phyloP scores from a whole-genome alignment of 2,797 vertebrate genomes.

The Pteronotus mesoamericanus region DNA sequence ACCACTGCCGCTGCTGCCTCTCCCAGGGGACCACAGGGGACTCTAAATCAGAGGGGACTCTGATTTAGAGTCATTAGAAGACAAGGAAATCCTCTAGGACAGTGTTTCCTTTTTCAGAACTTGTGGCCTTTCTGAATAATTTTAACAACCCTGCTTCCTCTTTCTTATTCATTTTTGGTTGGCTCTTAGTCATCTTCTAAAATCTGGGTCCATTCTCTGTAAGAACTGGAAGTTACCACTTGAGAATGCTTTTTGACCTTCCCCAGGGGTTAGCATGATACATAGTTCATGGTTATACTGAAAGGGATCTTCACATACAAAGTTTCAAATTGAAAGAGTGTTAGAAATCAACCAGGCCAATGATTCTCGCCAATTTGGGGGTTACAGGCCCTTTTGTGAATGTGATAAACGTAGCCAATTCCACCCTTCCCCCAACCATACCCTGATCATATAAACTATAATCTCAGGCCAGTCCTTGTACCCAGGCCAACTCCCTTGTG shows the following conservation, averaged over 20 bases:
- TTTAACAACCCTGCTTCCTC: background rate
- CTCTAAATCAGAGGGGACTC: background rate
- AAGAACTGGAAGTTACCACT: background rate
- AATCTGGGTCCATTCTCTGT: background rate
- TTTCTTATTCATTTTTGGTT: background rate
- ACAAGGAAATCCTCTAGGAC: background rate
- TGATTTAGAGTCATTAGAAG: background rate
- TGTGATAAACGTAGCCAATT: background rate
- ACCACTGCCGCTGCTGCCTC: background rate
- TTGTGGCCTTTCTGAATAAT: background rate
- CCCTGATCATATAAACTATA: background rate
- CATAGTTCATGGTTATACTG: background rate
- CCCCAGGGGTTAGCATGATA: background rate
- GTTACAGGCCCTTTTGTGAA: background rate
- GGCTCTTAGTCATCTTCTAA: background rate
- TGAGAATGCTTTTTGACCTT: background rate
- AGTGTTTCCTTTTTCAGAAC: background rate
- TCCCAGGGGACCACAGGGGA: background rate
- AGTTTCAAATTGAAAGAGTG: background rate
- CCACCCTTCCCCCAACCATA: too few species aligned
- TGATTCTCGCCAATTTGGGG: background rate
- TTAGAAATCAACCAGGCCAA: background rate
- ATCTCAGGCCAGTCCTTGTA: background rate
- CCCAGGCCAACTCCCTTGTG: background rate
- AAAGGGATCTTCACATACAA: background rate